phyloP scores from a whole-genome alignment of 2,888 invertebrate genomes.

The Cryptosula pallasiana region DNA sequence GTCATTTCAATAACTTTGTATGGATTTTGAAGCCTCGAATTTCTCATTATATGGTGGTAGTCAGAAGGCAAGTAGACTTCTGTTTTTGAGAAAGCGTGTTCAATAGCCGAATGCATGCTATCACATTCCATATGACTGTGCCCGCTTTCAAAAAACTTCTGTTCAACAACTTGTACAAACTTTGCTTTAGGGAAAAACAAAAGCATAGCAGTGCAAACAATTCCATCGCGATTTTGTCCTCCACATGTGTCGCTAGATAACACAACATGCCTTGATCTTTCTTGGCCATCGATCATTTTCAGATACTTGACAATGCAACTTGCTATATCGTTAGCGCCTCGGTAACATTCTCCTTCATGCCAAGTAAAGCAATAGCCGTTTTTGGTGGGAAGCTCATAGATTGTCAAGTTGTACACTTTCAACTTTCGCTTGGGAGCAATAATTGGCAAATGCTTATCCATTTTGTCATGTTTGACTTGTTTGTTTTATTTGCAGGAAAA shows the following conservation, averaged over 20 bases:
- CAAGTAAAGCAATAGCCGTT: too few species aligned
- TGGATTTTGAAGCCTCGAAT: background rate
- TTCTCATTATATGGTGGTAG: background rate
- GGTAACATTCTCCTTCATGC: too few species aligned
- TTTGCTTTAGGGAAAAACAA: background rate
- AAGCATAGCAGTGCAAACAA: background rate
- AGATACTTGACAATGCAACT: too few species aligned
- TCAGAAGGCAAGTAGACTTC: background rate
- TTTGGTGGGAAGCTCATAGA: too few species aligned
- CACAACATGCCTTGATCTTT: too few species aligned
- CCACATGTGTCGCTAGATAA: background rate
- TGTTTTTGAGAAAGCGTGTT: background rate
- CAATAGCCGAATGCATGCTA: background rate
- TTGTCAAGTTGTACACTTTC: too few species aligned
- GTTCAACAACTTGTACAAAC: background rate
- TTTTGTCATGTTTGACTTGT: too few species aligned
- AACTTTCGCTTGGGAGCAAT: too few species aligned
- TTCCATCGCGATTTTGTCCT: background rate
- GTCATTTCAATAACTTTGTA: background rate
- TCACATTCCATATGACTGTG: background rate
- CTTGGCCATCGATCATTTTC: too few species aligned
- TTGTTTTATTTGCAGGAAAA: too few species aligned
- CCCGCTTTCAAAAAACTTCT: background rate
- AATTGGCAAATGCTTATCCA: too few species aligned
- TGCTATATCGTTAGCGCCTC: too few species aligned